phyloP scores from a whole-genome alignment of 2,797 vertebrate species.

The Enteromius afrohamiltoni region DNA sequence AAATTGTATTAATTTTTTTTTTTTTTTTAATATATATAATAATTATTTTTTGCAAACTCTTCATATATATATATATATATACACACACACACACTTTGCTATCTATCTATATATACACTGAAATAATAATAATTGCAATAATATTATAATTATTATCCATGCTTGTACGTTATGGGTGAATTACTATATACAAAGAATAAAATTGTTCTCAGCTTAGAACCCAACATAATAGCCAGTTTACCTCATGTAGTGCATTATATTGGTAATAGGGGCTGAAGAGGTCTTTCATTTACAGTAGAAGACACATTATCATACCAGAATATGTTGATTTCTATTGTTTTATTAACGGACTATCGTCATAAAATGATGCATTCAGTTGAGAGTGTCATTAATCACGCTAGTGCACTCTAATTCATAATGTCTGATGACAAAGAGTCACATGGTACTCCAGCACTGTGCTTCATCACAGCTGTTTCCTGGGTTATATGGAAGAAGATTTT shows the following conservation, averaged over 20 bases:
- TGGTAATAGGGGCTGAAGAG: neutral
- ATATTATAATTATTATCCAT: neutral
- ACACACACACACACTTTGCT: no score
- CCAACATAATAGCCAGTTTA: neutral
- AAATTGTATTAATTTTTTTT: no score
- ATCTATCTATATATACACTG: no score
- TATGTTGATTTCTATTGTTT: neutral
- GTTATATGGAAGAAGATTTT: neutral
- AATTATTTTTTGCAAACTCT: no score
- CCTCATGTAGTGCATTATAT: neutral
- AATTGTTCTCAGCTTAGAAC: neutral
- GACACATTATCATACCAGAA: neutral
- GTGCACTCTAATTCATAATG: neutral
- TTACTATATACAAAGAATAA: neutral
- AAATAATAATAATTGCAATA: no score
- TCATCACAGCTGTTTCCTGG: neutral
- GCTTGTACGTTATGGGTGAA: neutral
- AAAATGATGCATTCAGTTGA: neutral
- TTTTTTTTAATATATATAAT: no score
- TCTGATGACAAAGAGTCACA: neutral
- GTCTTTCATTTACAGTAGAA: conserved; percentile 37
- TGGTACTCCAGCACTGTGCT: neutral
- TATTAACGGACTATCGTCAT: neutral
- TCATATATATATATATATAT: neutral
- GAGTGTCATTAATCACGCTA: conserved; percentile 16